Evolutionary conservation across 1,140 invertebrate species (phyloP), one percentile per base, ranked within the genome.

Genomic region (Zophobas atratus): DNA sequence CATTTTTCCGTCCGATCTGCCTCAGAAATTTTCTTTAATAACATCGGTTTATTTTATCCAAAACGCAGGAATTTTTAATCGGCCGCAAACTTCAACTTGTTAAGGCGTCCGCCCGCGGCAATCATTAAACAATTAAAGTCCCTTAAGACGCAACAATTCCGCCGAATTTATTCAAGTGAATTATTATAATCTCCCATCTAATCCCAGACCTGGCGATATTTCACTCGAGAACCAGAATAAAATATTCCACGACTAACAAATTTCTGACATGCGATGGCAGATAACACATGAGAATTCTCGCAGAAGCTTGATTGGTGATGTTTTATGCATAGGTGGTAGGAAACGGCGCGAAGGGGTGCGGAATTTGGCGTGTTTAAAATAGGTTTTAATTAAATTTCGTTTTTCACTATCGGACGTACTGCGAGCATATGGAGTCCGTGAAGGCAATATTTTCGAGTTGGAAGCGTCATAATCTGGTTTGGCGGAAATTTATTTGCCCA

Each of bases 391-490:
- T 51, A 51, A 51, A 51, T 51, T 51, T 51, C 20, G 6, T 20
- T n/a, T 51, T 51, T 51, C n/a, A 51, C 4, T 51, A 6, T 51
- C 43, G 3, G 43, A 4, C 6, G 6, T 46, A 46, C 43, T 46
- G 6, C 43, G 43, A 4, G 43, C 43, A 46, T 46, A 8, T 8
- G 43, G 3, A 3, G 43, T 8, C n/a, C 6, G 2, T 20, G 49
- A 6, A 51, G 2, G 49, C 49, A 43, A 67, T 67, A 41, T 67
- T 67, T 67, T 67, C 43, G 60, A n/a, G 38, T 67, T 60, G n/a
- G 56, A 36, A 35, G 6, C 60, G 20, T 55, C 35, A 55, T 67
- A 67, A 67, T 67, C 60, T 67, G 38, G 39, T 67, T 67, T 67
- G 38, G 4, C n/a, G 60, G 1, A 33, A 67, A 67, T 43, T 60